Evolutionary conservation across 2,113 vertebrate genomes (phyloP).

Genomic region (Pachypanchax playfairii): DNA sequence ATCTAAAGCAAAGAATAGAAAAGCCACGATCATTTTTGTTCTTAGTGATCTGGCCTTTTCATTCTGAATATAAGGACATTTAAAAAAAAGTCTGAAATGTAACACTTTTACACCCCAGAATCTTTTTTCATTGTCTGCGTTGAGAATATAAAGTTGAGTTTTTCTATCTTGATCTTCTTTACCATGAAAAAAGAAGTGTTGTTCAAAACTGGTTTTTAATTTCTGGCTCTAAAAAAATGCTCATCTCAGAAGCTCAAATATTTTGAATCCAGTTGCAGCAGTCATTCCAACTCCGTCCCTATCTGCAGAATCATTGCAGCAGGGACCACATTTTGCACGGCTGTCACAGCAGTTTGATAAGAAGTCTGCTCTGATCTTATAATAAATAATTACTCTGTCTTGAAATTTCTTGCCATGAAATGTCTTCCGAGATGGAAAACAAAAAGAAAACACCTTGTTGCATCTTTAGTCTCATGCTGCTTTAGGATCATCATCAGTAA

Average conservation of each 20-base stretch:
- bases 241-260: too few relatives aligned
- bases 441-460: neutral
- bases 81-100: neutral
- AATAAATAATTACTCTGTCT: constrained; percentile 27
- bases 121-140: neutral
- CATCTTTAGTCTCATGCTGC: constrained; percentile 1
- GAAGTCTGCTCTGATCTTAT: constrained; percentile 11
- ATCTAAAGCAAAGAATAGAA: neutral
- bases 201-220: too few relatives aligned
- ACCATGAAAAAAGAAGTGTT: too few relatives aligned
- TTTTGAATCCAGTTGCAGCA: constrained; percentile 21
- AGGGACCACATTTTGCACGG: constrained; percentile 12
- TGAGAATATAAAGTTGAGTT: neutral
- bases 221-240: too few relatives aligned
- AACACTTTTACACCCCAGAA: neutral
- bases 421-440: constrained; percentile 13
- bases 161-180: too few relatives aligned
- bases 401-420: constrained; percentile 4
- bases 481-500: neutral
- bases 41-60: neutral
- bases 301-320: constrained; percentile 14
- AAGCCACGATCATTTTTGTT: neutral
- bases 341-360: constrained; percentile 26
- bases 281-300: neutral
- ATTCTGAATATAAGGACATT: too few relatives aligned